Conservation (phyloP, 2,113 vertebrate genomes). For the Sylvicapra grimmia region DNA sequence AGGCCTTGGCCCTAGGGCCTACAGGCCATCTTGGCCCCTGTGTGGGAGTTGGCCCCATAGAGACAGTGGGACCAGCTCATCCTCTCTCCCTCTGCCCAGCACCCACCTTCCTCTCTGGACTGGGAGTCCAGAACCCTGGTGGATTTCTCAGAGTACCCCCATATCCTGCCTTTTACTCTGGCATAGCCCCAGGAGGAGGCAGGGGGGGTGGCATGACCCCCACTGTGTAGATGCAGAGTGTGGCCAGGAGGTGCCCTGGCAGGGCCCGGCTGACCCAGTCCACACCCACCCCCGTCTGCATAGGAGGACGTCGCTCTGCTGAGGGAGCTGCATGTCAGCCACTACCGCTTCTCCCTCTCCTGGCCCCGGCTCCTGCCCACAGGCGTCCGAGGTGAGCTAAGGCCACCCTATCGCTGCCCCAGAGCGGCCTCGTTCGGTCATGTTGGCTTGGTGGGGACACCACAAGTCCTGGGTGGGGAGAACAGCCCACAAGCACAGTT, state of each 20-base stretch:
- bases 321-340: constrained; percentile 88
- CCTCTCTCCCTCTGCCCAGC: not conserved
- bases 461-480: not conserved
- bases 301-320: constrained; percentile 91
- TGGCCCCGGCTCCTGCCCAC: constrained; percentile 94
- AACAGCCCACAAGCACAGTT: not conserved
- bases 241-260: not conserved
- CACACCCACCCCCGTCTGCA: not conserved
- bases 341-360: constrained; percentile 93
- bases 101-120: not conserved
- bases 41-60: not conserved
- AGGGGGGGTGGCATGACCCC: not conserved
- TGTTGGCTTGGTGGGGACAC: not conserved
- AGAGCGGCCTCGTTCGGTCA: accelerated
- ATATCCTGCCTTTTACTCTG: not conserved
- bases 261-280: not conserved
- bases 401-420: not conserved
- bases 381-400: constrained; percentile 85
- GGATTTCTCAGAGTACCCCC: not conserved
- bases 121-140: not conserved
- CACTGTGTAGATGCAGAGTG: no score
- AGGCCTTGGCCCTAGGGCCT: not conserved
- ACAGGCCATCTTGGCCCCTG: no score
- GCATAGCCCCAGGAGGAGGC: not conserved
- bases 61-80: not conserved